Conservation (phyloP, 2,113 vertebrate species). For the Athene noctua region DNA sequence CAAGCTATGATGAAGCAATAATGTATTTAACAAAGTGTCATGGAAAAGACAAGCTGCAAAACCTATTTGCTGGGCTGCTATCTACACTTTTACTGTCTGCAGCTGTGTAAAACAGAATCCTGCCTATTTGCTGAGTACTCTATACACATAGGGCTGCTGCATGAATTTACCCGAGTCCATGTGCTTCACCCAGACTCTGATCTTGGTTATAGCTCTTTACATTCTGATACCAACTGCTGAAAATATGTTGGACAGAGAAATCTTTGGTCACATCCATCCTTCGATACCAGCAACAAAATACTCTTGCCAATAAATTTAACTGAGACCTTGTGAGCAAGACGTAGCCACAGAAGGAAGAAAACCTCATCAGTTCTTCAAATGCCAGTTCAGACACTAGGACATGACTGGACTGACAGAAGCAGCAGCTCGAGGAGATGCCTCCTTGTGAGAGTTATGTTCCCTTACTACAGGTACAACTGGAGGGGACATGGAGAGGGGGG, state of each 20-base stretch:
- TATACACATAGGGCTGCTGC: too few species aligned
- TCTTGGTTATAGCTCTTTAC: not conserved
- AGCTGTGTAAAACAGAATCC: not conserved
- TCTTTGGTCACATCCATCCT: not conserved
- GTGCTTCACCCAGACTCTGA: not conserved
- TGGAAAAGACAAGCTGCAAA: slow-evolving; percentile 1
- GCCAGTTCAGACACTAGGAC: not conserved
- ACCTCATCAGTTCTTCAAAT: not conserved
- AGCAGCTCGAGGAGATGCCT: not conserved
- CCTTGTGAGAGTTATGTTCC: not conserved
- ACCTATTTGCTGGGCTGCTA: not conserved
- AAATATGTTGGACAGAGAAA: not conserved
- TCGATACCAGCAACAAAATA: not conserved
- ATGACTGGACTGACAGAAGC: not conserved
- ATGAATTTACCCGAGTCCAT: not conserved
- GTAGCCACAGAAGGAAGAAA: not conserved
- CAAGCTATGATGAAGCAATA: slow-evolving; percentile 12
- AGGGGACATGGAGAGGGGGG: not conserved
- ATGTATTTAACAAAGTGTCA: slow-evolving; percentile 2
- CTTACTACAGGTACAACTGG: not conserved
- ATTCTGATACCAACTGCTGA: not conserved
- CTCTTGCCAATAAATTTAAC: not conserved
- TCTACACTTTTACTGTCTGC: not conserved
- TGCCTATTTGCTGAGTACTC: not conserved
- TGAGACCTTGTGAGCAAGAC: not conserved